Conservation (phyloP, 2,888 invertebrate species). For the Scaptomyza polygonia region DNA sequence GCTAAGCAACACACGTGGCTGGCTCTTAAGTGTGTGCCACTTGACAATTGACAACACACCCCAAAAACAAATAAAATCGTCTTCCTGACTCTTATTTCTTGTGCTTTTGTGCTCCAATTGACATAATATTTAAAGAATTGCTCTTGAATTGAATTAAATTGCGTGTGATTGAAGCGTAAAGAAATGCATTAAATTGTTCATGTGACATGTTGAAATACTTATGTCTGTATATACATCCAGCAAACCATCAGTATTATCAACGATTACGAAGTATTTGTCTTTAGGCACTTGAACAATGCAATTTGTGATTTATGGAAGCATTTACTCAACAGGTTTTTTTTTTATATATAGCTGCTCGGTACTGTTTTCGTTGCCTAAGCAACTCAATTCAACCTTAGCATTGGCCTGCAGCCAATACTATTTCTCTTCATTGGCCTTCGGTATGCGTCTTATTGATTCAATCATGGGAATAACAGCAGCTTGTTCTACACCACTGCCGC, state of each 20-base stretch:
- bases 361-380: slow-evolving; percentile 10
- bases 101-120: slow-evolving; percentile 42
- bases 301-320: slow-evolving; percentile 30
- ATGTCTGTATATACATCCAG: neutral
- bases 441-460: slow-evolving; percentile 68
- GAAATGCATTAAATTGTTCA: slow-evolving; percentile 54
- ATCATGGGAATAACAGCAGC: slow-evolving; percentile 68
- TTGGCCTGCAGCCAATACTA: slow-evolving; percentile 57
- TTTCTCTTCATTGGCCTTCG: slow-evolving; percentile 28
- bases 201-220: slow-evolving; percentile 7
- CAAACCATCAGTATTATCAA: slow-evolving; percentile 16
- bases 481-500: slow-evolving; percentile 18
- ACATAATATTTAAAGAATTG: slow-evolving; percentile 29
- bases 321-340: slow-evolving; percentile 50
- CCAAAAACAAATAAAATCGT: slow-evolving; percentile 16
- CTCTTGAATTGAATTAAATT: slow-evolving; percentile 68
- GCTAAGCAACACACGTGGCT: slow-evolving; percentile 62
- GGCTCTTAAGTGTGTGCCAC: slow-evolving; percentile 54
- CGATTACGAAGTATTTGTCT: slow-evolving; percentile 26
- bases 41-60: slow-evolving; percentile 29
- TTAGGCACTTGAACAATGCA: slow-evolving; percentile 30
- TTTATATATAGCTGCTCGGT: neutral
- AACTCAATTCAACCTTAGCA: slow-evolving; percentile 40
- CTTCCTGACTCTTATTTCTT: slow-evolving; percentile 16
- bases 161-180: slow-evolving; percentile 69